Conservation (phyloP, 2,888 invertebrate species). For the Petrophora chlorosata region DNA sequence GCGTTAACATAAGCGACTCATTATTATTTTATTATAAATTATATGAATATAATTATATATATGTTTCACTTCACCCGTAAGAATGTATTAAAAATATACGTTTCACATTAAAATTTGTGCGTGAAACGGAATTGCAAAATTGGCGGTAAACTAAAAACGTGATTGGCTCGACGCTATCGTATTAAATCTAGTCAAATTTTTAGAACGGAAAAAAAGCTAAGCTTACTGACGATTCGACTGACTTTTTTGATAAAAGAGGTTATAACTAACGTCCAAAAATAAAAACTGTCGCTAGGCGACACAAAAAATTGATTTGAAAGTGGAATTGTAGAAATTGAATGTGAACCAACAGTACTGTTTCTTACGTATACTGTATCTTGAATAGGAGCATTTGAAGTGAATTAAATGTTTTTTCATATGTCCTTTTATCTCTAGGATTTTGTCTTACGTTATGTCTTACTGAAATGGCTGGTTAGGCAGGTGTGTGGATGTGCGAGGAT, state of each 20-base stretch:
- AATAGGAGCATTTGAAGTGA: constrained; percentile 54
- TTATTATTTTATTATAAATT: constrained; percentile 64
- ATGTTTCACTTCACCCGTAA: constrained; percentile 74
- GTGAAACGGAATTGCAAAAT: constrained; percentile 41
- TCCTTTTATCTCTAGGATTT: constrained; percentile 78
- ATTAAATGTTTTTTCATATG: constrained; percentile 51
- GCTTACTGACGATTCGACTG: constrained; percentile 74
- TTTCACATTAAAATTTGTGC: constrained; percentile 42
- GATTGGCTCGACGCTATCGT: constrained; percentile 70
- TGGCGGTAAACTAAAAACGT: constrained; percentile 54
- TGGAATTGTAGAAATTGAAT: constrained; percentile 74
- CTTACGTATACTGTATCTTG: constrained; percentile 63
- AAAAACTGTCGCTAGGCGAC: constrained; percentile 70
- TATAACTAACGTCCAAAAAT: constrained; percentile 71
- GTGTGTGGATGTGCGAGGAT: constrained; percentile 79
- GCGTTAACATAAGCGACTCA: constrained; percentile 63
- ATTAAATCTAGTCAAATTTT: constrained; percentile 83
- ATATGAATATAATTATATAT: constrained; percentile 57
- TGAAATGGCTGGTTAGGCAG: constrained; percentile 78
- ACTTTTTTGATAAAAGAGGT: constrained; percentile 61
- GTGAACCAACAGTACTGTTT: constrained; percentile 46
- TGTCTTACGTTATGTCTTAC: constrained; percentile 79
- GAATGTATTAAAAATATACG: constrained; percentile 50
- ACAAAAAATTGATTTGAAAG: constrained; percentile 71
- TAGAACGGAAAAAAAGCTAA: constrained; percentile 65